Percentiles rank a stretch among this genome's conserved stretches.
Evolutionary conservation across 2,113 vertebrate species (phyloP).

Genomic region (Vombatus ursinus): DNA sequence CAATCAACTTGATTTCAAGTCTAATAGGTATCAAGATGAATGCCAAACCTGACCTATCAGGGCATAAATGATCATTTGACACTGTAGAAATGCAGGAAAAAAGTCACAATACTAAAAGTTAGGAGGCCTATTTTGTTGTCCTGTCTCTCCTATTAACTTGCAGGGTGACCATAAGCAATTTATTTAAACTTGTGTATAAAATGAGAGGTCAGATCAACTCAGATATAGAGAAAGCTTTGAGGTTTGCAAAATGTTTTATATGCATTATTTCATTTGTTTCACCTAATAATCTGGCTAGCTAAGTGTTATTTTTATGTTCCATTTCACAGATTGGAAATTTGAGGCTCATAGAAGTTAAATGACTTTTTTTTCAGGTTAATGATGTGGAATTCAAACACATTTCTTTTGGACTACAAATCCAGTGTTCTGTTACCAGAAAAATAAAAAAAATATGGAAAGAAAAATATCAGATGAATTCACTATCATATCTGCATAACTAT

Average conservation of each 20-base stretch:
- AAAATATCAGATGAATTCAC: neutral
- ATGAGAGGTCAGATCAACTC: neutral
- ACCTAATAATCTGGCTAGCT: neutral
- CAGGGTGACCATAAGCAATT: neutral
- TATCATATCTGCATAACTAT: neutral
- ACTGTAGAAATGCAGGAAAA: neutral
- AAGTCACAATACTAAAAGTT: no score
- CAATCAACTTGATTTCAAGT: constrained; percentile 53
- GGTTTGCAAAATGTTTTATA: neutral
- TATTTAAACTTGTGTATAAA: neutral
- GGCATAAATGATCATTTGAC: neutral
- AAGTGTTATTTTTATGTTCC: neutral
- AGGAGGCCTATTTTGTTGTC: neutral
- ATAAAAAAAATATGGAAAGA: neutral
- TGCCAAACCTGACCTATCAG: neutral
- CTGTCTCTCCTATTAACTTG: neutral
- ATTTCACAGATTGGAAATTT: neutral
- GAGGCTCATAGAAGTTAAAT: no score
- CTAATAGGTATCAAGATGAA: constrained; percentile 31
- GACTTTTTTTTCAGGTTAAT: no score
- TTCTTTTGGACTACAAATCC: neutral
- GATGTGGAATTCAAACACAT: neutral
- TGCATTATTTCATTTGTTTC: neutral
- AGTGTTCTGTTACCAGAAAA: neutral
- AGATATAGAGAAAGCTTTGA: neutral